Percentiles rank a stretch among this genome's conserved stretches.
Evolutionary conservation across 2,797 vertebrate species (phyloP).

Genomic region (Sebastolobus altivelis): DNA sequence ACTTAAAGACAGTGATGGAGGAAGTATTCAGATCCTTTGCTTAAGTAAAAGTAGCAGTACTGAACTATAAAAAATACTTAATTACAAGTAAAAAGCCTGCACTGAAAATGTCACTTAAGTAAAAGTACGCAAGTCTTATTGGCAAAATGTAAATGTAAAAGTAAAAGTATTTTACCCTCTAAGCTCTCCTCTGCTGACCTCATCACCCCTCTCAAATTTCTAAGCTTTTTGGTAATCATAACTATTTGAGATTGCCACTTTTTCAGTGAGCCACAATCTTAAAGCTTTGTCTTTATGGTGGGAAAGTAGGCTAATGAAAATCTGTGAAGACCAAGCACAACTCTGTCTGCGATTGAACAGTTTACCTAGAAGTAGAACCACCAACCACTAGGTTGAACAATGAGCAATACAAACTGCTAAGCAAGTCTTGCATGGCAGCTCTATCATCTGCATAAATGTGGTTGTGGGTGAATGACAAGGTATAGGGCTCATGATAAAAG

Average conservation of each 20-base stretch:
- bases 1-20: not conserved
- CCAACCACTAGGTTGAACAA: not conserved
- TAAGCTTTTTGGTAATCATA: conserved; percentile 8
- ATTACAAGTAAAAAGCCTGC: not conserved
- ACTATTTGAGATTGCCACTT: not conserved
- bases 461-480: not conserved
- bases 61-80: not conserved
- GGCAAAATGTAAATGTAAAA: not conserved
- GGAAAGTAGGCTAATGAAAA: not conserved
- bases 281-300: not conserved
- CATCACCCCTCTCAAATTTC: conserved; percentile 19
- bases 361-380: not conserved
- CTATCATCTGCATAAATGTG: conserved; percentile 9
- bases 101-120: not conserved
- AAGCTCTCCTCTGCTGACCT: conserved; percentile 29
- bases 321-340: not conserved
- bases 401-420: not conserved
- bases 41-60: not conserved
- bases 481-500: not conserved
- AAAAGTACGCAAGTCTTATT: not conserved
- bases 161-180: not conserved
- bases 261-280: not conserved
- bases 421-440: not conserved
- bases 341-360: not conserved
- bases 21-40: not conserved